Conservation (phyloP, 2,797 vertebrate genomes). For the Pseudotriccus pelzelni region DNA sequence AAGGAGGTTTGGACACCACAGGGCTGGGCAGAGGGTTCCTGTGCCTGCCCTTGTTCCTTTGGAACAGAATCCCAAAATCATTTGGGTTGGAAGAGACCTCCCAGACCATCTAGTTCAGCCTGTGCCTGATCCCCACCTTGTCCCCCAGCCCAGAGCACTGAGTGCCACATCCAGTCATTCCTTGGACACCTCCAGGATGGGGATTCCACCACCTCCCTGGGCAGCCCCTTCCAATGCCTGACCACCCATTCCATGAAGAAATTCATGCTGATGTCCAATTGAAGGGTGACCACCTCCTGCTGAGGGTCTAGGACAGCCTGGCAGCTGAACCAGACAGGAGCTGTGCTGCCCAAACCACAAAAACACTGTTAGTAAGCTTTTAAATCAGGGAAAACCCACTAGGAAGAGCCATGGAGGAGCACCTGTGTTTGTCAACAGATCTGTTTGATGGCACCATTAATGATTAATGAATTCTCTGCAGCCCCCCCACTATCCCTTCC, state of each 20-base stretch:
- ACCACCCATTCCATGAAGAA: background rate
- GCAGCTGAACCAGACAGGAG: background rate
- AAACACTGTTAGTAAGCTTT: background rate
- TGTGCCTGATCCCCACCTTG: accelerated
- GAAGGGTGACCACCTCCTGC: background rate
- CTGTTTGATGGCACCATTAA: background rate
- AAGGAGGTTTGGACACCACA: background rate
- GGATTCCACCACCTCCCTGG: background rate
- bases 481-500: background rate
- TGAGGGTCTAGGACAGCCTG: background rate
- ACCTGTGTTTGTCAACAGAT: accelerated
- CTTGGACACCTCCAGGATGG: background rate
- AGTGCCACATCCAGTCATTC: background rate
- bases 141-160: background rate
- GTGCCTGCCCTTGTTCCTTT: background rate
- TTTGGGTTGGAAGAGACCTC: background rate
- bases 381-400: accelerated
- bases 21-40: background rate
- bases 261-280: background rate
- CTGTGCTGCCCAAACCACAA: background rate
- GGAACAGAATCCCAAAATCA: background rate
- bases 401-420: background rate
- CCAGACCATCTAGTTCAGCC: accelerated
- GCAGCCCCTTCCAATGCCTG: background rate
- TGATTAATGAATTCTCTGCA: background rate